These are phyloP conservation scores for Tortricodes alternella DNA, from an alignment of 2,888 invertebrate species.

Conservation along the genomic window DNA sequence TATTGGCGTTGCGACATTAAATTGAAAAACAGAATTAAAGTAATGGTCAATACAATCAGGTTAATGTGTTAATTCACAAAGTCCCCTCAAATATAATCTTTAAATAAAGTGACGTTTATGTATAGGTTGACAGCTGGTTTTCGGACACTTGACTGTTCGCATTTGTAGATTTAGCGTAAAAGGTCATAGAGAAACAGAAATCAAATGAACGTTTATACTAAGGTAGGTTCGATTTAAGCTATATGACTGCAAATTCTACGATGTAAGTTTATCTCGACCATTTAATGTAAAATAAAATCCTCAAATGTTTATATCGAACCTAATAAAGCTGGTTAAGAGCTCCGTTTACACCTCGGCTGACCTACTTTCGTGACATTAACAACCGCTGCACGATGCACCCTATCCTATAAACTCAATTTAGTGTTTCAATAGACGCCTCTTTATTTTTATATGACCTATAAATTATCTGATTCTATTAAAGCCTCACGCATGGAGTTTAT, in stretches of 20 bases:
- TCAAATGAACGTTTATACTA: too few species aligned
- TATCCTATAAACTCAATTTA: conserved; percentile 1
- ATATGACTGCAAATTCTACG: neutral
- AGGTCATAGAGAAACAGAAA: too few species aligned
- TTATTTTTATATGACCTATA: conserved; percentile 10
- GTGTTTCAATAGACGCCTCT: neutral
- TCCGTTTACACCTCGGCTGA: conserved; percentile 36
- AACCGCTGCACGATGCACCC: conserved; percentile 23
- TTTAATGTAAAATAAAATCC: conserved; percentile 9
- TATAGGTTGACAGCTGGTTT: too few species aligned
- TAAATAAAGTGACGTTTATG: too few species aligned
- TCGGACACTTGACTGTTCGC: too few species aligned
- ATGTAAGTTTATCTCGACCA: neutral
- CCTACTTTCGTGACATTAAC: conserved; percentile 37
- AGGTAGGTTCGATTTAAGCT: too few species aligned
- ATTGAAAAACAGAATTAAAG: too few species aligned
- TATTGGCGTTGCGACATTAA: too few species aligned
- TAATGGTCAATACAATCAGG: too few species aligned
- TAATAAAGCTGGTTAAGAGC: conserved; percentile 36
- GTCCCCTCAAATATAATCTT: too few species aligned
- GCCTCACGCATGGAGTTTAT: neutral
- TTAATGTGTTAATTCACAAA: too few species aligned
- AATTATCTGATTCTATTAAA: conserved; percentile 2
- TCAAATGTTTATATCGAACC: conserved; percentile 33
- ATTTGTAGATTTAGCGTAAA: too few species aligned